These are phyloP conservation scores for Synodontis membranacea DNA, from an alignment of 2,113 vertebrate species.

Conservation along the genomic window DNA sequence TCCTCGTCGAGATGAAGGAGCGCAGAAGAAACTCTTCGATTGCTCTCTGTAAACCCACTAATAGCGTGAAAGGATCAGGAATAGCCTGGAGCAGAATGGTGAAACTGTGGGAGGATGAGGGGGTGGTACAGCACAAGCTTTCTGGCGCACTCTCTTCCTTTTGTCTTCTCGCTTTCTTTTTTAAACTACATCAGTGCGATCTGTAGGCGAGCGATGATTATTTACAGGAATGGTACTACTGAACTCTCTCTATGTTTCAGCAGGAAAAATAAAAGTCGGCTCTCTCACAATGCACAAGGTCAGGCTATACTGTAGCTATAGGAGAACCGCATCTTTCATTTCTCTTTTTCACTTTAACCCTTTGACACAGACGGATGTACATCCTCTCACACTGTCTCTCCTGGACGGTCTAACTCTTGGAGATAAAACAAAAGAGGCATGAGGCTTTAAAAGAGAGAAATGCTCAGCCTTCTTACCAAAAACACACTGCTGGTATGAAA, in stretches of 20 bases:
- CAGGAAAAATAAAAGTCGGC: neutral
- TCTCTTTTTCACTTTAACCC: neutral
- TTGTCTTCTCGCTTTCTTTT: conserved; percentile 35
- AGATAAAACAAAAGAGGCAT: neutral
- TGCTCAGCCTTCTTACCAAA: neutral
- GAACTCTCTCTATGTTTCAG: neutral
- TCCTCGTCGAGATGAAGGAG: conserved; percentile 51
- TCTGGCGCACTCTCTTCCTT: conserved; percentile 34
- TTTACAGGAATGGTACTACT: conserved; percentile 16
- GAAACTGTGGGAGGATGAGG: conserved; percentile 16
- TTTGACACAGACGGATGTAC: neutral
- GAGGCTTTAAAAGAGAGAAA: neutral
- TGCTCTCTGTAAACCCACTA: conserved; percentile 59
- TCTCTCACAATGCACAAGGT: neutral
- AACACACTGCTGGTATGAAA: neutral
- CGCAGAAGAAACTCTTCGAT: conserved; percentile 45
- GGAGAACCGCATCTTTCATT: neutral
- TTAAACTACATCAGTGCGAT: conserved; percentile 2
- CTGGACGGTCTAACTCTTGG: neutral
- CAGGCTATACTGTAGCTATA: neutral
- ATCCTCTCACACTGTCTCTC: neutral
- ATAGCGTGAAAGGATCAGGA: conserved; percentile 58
- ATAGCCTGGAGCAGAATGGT: conserved; percentile 53
- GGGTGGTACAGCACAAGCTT: conserved; percentile 33
- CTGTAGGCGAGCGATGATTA: conserved; percentile 28